A percentile compares a stretch with the other conserved stretches of the same genome.
These are phyloP conservation scores for Petrocephalus zakoni DNA, from an alignment of 2,113 vertebrate species.

Conservation along the genomic window DNA sequence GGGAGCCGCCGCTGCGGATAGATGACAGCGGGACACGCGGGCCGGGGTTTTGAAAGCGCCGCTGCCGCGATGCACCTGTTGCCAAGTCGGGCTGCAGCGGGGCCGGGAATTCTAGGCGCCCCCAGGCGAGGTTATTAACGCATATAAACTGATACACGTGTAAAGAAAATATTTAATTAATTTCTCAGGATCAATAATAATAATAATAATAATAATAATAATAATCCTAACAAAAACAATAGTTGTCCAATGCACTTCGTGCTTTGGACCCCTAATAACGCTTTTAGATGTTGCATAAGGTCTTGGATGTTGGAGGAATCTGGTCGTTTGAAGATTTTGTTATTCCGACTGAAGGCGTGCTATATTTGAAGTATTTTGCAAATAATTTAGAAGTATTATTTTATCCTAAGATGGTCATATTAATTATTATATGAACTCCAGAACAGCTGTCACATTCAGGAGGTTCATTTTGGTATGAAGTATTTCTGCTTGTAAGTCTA, in stretches of 20 bases:
- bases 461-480: not conserved
- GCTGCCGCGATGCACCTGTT: conserved; percentile 45
- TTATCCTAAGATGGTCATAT: not conserved
- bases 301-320: not conserved
- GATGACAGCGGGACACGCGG: conserved; percentile 26
- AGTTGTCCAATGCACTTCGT: too few species aligned
- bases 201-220: too few species aligned
- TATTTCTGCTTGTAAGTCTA: too few species aligned
- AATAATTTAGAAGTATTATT: not conserved
- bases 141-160: not conserved
- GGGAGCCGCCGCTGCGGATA: not conserved
- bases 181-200: not conserved
- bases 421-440: not conserved
- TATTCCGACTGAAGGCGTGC: not conserved
- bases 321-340: not conserved
- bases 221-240: too few species aligned
- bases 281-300: not conserved
- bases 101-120: not conserved
- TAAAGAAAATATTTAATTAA: not conserved
- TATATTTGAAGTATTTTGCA: not conserved
- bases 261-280: too few species aligned
- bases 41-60: conserved; percentile 46
- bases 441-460: not conserved
- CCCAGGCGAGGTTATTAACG: not conserved
- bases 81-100: conserved; percentile 8